Base-by-base conservation (phyloP, 2,888 invertebrate species). In the Nomada ferruginata region DNA sequence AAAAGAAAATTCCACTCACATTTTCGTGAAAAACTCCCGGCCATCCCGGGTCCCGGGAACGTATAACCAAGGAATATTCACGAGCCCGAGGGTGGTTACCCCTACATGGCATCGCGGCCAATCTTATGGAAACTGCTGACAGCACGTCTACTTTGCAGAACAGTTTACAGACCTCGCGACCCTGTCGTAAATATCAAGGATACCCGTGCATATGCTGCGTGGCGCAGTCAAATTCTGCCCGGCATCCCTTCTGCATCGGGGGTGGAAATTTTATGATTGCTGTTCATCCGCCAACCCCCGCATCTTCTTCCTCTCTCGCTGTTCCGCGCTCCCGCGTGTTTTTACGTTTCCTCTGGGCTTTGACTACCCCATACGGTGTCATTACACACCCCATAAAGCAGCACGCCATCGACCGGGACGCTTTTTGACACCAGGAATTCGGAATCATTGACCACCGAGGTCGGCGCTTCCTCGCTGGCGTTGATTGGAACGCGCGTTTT, bases 261-360 rank as follows among this genome's bases (percentile, higher is more conserved):
- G 79, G 75, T 82, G 81, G 85, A 89, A 91, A 90, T 89, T 91
- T 91, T 91, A 89, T 91, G 87, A 92, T 91, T 91, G 89, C 88
- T 84, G 84, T 84, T 83, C 88, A 79, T 82, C 88, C 90, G 85
- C 87, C 89, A 87, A 87, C 84, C 50, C 57, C 70, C 47, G 42
- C 23, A 23, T 11, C 57, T 26, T 36, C 36, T 36, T 7, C 5
- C 36, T 36, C 36, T 18, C 36, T 61, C 64, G n/a, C 20, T 18
- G 55, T 55, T 5, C 59, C 36, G 36, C 18, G 60, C n/a, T 11
- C n/a, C 57, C 50, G 70, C 60, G 3, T 85, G 87, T 87, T 92
- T 93, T 93, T 93, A 93, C 93, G 92, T 92, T 91, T 93, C 93
- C 93, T 92, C 86, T 91, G 93, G 93, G 93, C 89, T 90, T 91